A percentile compares a stretch with the other conserved stretches of the same genome.
These are phyloP conservation scores for Cricetomys ansorgei DNA, from an alignment of 2,113 vertebrate species.

Conservation along the genomic window DNA sequence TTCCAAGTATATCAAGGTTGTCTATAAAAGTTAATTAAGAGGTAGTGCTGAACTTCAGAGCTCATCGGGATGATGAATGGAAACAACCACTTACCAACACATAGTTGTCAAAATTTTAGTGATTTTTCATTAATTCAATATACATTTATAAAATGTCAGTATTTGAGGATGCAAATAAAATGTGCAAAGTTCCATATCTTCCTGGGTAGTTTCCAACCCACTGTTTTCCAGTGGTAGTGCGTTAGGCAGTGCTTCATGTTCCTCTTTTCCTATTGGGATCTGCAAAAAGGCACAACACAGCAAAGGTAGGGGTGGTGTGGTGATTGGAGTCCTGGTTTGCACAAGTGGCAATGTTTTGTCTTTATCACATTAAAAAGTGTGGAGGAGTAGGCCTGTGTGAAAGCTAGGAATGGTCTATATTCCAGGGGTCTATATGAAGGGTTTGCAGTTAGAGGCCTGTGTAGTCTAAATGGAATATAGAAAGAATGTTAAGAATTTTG, in stretches of 20 bases:
- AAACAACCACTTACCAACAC: not conserved
- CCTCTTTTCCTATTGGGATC: not conserved
- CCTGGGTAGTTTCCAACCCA: not conserved
- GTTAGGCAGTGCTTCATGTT: not conserved
- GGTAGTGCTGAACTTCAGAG: not conserved
- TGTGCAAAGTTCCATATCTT: not conserved
- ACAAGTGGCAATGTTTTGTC: not conserved
- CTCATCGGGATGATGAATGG: not conserved
- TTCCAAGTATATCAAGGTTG: not conserved
- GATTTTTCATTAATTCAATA: not conserved
- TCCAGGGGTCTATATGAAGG: no score
- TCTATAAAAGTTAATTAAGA: conserved; percentile 38
- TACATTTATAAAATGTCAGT: not conserved
- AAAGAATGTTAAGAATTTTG: no score
- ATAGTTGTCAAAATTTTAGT: not conserved
- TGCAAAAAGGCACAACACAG: rapidly evolving
- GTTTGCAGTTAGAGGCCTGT: no score
- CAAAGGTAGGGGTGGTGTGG: not conserved
- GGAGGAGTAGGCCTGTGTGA: no score
- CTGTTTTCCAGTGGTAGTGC: not conserved
- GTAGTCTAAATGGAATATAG: no score
- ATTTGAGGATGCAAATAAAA: not conserved
- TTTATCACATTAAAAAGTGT: not conserved
- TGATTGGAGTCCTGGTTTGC: not conserved
- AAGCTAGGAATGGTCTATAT: no score